Percentiles rank a stretch among this genome's conserved stretches.
Conservation (phyloP, 92 coral and sea anemone species). For the Montipora capitata region DNA sequence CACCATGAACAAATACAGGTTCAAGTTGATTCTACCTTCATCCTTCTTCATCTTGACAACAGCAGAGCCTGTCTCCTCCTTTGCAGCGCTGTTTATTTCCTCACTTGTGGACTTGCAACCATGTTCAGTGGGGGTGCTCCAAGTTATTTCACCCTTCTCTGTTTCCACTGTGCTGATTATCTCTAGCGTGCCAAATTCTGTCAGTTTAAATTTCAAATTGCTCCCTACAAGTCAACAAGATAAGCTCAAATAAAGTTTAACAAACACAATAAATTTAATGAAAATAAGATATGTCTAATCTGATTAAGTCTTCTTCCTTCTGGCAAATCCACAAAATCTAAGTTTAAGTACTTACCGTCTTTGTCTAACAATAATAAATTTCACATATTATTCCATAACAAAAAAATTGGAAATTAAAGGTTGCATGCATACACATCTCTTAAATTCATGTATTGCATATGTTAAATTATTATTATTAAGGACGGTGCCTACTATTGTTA, state of each 20-base stretch:
- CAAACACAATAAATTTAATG: neutral
- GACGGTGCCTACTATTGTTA: too few relatives aligned
- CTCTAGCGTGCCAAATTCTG: conserved; percentile 91
- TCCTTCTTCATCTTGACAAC: conserved; percentile 26
- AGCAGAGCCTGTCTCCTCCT: neutral
- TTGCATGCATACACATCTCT: too few relatives aligned
- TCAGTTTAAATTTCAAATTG: conserved; percentile 87
- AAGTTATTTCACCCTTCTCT: conserved; percentile 86
- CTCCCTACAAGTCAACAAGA: conserved; percentile 65
- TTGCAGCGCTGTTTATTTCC: conserved; percentile 7
- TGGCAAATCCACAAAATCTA: too few relatives aligned
- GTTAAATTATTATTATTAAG: too few relatives aligned
- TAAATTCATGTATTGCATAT: too few relatives aligned
- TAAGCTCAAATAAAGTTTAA: neutral
- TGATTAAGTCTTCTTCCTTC: too few relatives aligned
- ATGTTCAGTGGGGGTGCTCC: conserved; percentile 84
- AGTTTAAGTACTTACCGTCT: too few relatives aligned
- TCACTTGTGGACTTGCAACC: conserved; percentile 34
- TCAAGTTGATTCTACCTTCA: conserved; percentile 2
- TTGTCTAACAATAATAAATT: too few relatives aligned
- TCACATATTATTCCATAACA: too few relatives aligned
- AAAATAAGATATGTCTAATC: neutral
- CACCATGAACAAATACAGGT: too few relatives aligned
- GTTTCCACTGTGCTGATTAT: conserved; percentile 95
- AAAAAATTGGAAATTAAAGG: too few relatives aligned